A percentile compares a stretch with the other conserved stretches of the same genome.
phyloP scores from a whole-genome alignment of 1,140 invertebrate genomes.

The Drosophila nigromelanica region DNA sequence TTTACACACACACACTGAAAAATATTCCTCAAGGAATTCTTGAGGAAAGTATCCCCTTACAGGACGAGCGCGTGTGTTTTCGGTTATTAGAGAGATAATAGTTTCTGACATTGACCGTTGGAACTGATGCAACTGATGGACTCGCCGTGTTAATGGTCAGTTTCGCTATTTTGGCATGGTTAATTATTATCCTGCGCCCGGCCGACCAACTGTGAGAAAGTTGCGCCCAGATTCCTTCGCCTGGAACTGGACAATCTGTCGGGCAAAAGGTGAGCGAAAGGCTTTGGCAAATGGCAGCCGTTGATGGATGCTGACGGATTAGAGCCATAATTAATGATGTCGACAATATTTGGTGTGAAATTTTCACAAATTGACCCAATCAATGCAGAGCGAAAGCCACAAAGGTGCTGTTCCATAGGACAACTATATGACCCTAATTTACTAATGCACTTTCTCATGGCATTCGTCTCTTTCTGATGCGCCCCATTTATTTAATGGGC shows the following conservation, averaged over 20 bases:
- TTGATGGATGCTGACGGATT: constrained; percentile 81
- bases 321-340: constrained; percentile 78
- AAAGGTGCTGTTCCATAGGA: constrained; percentile 26
- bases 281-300: constrained; percentile 32
- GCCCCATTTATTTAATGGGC: background rate
- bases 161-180: constrained; percentile 81
- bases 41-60: constrained; percentile 74
- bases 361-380: constrained; percentile 59
- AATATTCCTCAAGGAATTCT: constrained; percentile 44
- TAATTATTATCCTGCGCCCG: constrained; percentile 69
- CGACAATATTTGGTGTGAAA: constrained; percentile 36
- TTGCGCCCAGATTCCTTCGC: constrained; percentile 25
- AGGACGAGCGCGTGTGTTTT: constrained; percentile 79
- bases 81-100: constrained; percentile 82
- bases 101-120: constrained; percentile 58
- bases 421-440: constrained; percentile 22
- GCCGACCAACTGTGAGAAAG: constrained; percentile 71
- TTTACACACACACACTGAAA: background rate
- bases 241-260: constrained; percentile 21
- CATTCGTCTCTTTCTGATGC: background rate
- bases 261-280: constrained; percentile 49
- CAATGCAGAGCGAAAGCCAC: constrained; percentile 43
- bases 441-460: constrained; percentile 10
- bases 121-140: constrained; percentile 27
- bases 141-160: constrained; percentile 74